These are phyloP conservation scores for Phasianus colchicus DNA, from an alignment of 2,113 vertebrate genomes.

Conservation along the genomic window DNA sequence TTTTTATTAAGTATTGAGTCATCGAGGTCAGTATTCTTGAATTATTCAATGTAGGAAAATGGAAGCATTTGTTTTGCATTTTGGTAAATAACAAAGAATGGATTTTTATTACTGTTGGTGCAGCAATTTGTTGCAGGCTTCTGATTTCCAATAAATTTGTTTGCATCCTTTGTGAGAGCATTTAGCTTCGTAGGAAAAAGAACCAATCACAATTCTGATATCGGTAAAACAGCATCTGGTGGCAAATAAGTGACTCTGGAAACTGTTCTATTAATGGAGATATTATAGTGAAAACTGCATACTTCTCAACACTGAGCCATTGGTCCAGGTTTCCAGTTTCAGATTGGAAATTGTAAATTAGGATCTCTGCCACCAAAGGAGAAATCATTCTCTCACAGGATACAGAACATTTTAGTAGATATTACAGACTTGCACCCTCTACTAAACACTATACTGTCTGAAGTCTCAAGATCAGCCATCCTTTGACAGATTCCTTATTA, in stretches of 20 bases:
- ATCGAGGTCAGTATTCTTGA: constrained; percentile 39
- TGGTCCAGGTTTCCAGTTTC: neutral
- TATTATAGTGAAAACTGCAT: neutral
- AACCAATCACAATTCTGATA: neutral
- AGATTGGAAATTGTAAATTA: neutral
- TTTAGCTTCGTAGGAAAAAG: neutral
- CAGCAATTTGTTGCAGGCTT: neutral
- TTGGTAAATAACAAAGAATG: neutral
- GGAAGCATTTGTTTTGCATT: neutral
- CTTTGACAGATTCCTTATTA: neutral
- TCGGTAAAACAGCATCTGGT: neutral
- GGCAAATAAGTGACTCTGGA: neutral
- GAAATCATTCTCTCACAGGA: neutral
- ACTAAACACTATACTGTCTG: neutral
- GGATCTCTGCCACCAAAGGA: neutral
- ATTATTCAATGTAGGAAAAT: constrained; percentile 4
- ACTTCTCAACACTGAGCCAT: neutral
- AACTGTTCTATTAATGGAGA: neutral
- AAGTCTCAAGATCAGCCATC: neutral
- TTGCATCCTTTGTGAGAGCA: neutral
- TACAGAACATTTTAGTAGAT: neutral
- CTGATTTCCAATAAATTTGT: neutral
- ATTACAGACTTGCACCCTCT: neutral
- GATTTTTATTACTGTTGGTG: neutral
- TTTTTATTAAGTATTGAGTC: constrained; percentile 60